Conservation (phyloP, 2,888 invertebrate genomes). For the Endomychus coccineus region DNA sequence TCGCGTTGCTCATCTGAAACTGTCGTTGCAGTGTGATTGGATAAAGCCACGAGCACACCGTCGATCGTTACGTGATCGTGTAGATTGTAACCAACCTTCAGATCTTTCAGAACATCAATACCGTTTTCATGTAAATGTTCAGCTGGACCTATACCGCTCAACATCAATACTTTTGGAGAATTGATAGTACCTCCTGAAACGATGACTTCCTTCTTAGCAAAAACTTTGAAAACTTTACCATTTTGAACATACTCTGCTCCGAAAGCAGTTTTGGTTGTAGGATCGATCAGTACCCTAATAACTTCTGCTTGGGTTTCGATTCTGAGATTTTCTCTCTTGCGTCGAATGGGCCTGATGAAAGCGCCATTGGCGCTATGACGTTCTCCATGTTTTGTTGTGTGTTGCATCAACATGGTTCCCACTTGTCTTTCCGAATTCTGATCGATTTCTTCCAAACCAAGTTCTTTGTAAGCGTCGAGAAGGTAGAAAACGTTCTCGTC, state of each 20-base stretch:
- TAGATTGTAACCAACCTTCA: constrained; percentile 65
- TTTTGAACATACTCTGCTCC: constrained; percentile 49
- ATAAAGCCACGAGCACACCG: constrained; percentile 49
- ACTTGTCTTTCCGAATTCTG: constrained; percentile 52
- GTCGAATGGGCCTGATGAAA: constrained; percentile 58
- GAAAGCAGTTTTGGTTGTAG: constrained; percentile 44
- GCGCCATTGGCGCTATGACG: constrained; percentile 57
- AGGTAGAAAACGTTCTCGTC: constrained; percentile 53
- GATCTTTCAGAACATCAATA: constrained; percentile 53
- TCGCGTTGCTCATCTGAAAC: constrained; percentile 41
- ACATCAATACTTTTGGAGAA: constrained; percentile 56
- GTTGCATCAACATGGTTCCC: constrained; percentile 56
- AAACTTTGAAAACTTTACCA: constrained; percentile 43
- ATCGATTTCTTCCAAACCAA: constrained; percentile 53
- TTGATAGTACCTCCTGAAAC: constrained; percentile 54
- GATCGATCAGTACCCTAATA: constrained; percentile 53
- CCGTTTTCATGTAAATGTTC: constrained; percentile 46
- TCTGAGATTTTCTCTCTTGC: constrained; percentile 47
- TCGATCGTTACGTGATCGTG: constrained; percentile 67
- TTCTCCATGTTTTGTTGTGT: constrained; percentile 54
- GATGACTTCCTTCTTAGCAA: constrained; percentile 56
- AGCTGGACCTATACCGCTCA: constrained; percentile 59
- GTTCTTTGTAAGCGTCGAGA: constrained; percentile 54
- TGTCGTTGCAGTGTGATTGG: constrained; percentile 50
- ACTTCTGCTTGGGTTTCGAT: constrained; percentile 49